Base-by-base conservation (phyloP, 2,888 invertebrate genomes). In the Ormyrus pomaceus region DNA sequence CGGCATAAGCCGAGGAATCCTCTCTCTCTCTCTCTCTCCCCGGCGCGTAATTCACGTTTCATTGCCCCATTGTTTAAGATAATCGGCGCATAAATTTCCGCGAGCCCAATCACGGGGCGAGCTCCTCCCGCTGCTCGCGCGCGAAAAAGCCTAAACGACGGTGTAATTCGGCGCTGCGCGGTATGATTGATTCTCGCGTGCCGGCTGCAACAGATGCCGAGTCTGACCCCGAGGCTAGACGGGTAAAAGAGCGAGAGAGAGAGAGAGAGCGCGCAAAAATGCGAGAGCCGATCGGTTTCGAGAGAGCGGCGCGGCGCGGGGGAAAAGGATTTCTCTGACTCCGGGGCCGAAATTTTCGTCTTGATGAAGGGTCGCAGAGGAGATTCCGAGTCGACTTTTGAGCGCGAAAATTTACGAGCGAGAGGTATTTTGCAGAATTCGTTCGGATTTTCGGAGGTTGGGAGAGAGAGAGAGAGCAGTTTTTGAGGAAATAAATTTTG, bases 51-150 rank as follows among this genome's bases (percentile, higher is more conserved):
- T 77, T 80, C 69, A 77, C 77, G 58, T 73, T 73, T 80, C 80
- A 76, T 72, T 72, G 69, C 72, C 77, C 77, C 69, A 77, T 80
- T 77, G 77, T 77, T 80, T 69, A 73, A 73, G 77, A 73, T 80
- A 80, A 77, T 80, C 50, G 77, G 77, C 77, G 80, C 77, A 76
- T 80, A 80, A 80, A 77, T 80, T 73, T 69, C 56, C 62, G 62
- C 0, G 34, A 34, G 80, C 10, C 72, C 69, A 66, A 64, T 77
- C 70, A 56, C 69, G 19, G 46, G 13, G 2, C n/a, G 6, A 0
- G 6, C 1, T 6, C 19, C 34, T 34, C 34, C 34, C 34, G 34
- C 34, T 4, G 6, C 34, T 8, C 19, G 58, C 59, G 50, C 34
- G 7, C n/a, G 64, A 76, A 76, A 75, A 64, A 50, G 64, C 2